These are phyloP conservation scores for Virgularia gustaviana DNA, from an alignment of 92 coral and sea anemone genomes.

Conservation along the genomic window DNA sequence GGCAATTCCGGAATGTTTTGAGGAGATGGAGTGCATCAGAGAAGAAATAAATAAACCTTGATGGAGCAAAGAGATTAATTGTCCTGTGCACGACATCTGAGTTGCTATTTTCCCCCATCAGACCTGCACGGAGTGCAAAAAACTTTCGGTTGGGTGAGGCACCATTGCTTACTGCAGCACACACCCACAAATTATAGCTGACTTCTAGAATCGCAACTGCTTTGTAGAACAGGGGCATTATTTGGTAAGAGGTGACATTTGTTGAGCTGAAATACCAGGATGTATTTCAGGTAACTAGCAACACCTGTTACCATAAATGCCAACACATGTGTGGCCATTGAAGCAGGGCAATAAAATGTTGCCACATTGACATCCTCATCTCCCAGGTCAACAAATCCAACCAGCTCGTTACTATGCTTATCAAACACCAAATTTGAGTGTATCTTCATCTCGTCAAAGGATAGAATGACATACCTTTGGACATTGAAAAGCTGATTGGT, in stretches of 20 bases:
- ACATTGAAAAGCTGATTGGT: conserved; percentile 37
- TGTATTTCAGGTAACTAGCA: conserved; percentile 18
- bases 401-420: conserved; percentile 3
- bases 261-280: conserved; percentile 10
- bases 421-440: conserved; percentile 28
- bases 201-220: conserved; percentile 1
- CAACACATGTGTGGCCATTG: conserved; percentile 18
- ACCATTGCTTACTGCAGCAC: conserved; percentile 20
- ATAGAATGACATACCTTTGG: no score
- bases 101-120: neutral
- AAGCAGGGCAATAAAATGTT: neutral
- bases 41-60: conserved; percentile 25
- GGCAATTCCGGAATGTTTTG: conserved; percentile 54
- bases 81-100: conserved; percentile 2
- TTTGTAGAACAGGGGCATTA: conserved; percentile 18
- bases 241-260: conserved; percentile 8
- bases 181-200: conserved; percentile 4
- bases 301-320: conserved; percentile 37
- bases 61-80: conserved; percentile 13
- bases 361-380: conserved; percentile 19
- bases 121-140: neutral
- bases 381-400: conserved; percentile 35
- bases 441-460: conserved; percentile 44
- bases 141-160: conserved; percentile 5
- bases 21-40: conserved; percentile 26